Percentiles rank a stretch among this genome's conserved stretches.
Conservation (phyloP, 2,888 invertebrate species). For the Melieria crassipennis region DNA sequence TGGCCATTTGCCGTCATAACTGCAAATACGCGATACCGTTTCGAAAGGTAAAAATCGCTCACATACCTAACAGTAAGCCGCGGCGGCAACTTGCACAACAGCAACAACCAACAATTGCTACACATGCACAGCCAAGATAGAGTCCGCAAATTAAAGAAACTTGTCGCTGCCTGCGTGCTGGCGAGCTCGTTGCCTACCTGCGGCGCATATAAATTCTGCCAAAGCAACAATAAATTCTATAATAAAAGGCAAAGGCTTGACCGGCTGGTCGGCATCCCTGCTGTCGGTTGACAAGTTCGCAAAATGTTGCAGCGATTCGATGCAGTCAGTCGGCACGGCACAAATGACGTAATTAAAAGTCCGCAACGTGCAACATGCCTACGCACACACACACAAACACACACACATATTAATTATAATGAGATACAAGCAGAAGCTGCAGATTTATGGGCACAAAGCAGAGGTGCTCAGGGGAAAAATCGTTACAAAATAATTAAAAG, state of each 20-base stretch:
- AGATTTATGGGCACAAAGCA: constrained; percentile 5
- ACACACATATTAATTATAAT: constrained; percentile 19
- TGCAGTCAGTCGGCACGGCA: background rate
- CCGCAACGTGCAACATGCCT: background rate
- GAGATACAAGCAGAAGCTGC: background rate
- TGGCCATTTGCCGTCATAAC: too few species aligned
- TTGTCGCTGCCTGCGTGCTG: constrained; percentile 3
- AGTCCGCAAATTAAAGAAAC: constrained; percentile 18
- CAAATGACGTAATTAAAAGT: constrained; percentile 17
- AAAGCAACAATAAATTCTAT: constrained; percentile 16
- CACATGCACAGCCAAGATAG: too few species aligned
- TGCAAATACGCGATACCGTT: too few species aligned
- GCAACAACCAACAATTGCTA: too few species aligned
- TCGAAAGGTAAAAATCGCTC: too few species aligned
- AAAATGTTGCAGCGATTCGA: background rate
- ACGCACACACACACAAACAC: background rate
- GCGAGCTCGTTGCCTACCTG: constrained; percentile 4
- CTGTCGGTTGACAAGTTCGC: background rate
- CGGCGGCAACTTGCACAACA: too few species aligned
- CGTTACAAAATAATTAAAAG: too few species aligned
- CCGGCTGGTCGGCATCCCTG: constrained; percentile 14
- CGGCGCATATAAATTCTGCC: constrained; percentile 1
- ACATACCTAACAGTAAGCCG: too few species aligned
- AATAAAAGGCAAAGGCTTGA: background rate
- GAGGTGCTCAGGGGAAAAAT: too few species aligned